A percentile compares a stretch with the other conserved stretches of the same genome.
These are phyloP conservation scores for Saturnia japonica DNA, from an alignment of 2,888 invertebrate genomes.

Conservation along the genomic window DNA sequence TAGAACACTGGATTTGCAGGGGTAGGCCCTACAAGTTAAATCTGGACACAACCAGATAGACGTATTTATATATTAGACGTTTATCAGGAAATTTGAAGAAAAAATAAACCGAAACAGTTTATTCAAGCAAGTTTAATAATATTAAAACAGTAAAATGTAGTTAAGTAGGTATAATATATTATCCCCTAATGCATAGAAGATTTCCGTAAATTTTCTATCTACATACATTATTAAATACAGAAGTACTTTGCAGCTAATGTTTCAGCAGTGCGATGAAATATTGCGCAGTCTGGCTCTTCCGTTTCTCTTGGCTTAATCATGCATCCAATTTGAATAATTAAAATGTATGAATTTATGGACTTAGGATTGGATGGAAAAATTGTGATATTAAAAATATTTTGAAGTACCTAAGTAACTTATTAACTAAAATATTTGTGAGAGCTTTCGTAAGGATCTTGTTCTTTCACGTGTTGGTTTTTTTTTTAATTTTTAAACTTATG, in stretches of 20 bases:
- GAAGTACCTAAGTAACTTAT: background rate
- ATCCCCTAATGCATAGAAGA: background rate
- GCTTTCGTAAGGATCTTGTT: no score
- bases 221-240: background rate
- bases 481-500: no score
- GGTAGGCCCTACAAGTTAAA: no score
- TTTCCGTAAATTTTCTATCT: background rate
- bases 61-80: no score
- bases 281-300: background rate
- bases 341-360: background rate
- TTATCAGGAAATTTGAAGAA: background rate
- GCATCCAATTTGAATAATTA: conserved; percentile 6
- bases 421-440: no score
- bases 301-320: background rate
- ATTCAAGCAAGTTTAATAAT: background rate
- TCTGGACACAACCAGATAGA: no score
- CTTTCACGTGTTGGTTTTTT: no score
- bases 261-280: background rate
- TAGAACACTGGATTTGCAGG: no score
- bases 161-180: background rate
- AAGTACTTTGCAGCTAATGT: conserved; percentile 1
- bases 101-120: background rate
- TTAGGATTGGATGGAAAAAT: background rate
- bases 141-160: background rate
- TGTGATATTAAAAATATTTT: background rate